Conservation (phyloP, 23 tunicate genomes). For the Clavelina lepadiformis region DNA sequence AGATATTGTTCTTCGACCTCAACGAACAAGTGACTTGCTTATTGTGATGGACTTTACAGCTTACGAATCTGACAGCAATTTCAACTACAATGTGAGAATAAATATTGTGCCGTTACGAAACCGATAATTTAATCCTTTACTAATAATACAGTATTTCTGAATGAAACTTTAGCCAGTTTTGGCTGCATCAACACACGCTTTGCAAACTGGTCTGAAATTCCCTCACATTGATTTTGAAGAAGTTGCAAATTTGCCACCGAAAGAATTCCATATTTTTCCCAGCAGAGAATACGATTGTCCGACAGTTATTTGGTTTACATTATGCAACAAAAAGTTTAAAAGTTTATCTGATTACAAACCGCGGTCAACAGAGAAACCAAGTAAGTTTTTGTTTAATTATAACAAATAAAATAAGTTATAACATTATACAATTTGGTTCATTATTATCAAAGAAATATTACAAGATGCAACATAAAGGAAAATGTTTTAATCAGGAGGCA, state of each 20-base stretch:
- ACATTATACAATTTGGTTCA: too few relatives aligned
- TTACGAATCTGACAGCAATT: slow-evolving; percentile 4
- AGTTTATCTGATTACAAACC: slow-evolving; percentile 23
- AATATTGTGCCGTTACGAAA: background rate
- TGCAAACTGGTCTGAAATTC: slow-evolving; percentile 41
- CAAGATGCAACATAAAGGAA: too few relatives aligned
- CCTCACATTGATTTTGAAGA: slow-evolving; percentile 36
- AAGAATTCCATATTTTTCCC: slow-evolving; percentile 35
- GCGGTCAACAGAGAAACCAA: slow-evolving; percentile 3
- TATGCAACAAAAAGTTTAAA: slow-evolving; percentile 37
- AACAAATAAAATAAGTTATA: too few relatives aligned
- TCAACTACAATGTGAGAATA: slow-evolving; percentile 14
- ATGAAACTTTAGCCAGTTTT: slow-evolving; percentile 33
- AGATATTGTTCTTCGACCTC: slow-evolving; percentile 34
- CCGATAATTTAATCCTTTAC: too few relatives aligned
- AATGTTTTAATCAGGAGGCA: background rate
- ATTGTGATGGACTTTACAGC: slow-evolving; percentile 27
- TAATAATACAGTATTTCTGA: background rate
- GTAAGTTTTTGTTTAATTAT: too few relatives aligned
- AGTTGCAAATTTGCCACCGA: slow-evolving; percentile 23
- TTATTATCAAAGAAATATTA: too few relatives aligned
- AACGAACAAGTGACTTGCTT: slow-evolving; percentile 20
- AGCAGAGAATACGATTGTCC: slow-evolving; percentile 37
- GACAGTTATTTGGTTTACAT: slow-evolving; percentile 53
- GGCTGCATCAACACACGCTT: slow-evolving; percentile 33